Evolutionary conservation across 2,113 vertebrate genomes (phyloP).

Genomic region (crab-eating macaque (Macaca fascicularis)): DNA sequence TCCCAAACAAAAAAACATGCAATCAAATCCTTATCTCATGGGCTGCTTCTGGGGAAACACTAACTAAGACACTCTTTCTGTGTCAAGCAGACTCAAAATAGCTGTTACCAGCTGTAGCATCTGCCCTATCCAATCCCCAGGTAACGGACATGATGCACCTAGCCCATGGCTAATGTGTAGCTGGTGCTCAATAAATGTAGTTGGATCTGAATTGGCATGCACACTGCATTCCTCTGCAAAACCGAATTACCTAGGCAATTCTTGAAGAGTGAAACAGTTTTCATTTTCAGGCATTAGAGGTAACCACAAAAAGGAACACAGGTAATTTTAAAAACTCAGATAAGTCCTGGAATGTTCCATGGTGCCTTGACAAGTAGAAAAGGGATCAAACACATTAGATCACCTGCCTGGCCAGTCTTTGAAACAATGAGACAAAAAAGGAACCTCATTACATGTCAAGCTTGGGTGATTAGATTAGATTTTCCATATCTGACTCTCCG

Average conservation of each 20-base stretch:
- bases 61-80: neutral
- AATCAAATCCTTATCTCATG: neutral
- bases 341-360: neutral
- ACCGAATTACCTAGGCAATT: neutral
- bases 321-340: neutral
- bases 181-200: neutral
- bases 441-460: neutral
- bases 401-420: neutral
- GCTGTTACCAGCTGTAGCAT: neutral
- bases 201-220: neutral
- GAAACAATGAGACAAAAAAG: neutral
- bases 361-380: neutral
- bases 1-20: neutral
- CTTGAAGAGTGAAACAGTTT: neutral
- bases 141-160: no score
- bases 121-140: neutral
- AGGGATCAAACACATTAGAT: neutral
- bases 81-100: neutral
- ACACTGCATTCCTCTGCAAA: neutral
- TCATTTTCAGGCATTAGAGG: neutral
- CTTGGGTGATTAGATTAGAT: neutral
- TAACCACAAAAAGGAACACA: neutral
- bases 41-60: neutral
- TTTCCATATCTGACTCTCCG: neutral
- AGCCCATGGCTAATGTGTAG: neutral